These are phyloP conservation scores for Sarcoramphus papa DNA, from an alignment of 2,797 vertebrate species.

Conservation along the genomic window DNA sequence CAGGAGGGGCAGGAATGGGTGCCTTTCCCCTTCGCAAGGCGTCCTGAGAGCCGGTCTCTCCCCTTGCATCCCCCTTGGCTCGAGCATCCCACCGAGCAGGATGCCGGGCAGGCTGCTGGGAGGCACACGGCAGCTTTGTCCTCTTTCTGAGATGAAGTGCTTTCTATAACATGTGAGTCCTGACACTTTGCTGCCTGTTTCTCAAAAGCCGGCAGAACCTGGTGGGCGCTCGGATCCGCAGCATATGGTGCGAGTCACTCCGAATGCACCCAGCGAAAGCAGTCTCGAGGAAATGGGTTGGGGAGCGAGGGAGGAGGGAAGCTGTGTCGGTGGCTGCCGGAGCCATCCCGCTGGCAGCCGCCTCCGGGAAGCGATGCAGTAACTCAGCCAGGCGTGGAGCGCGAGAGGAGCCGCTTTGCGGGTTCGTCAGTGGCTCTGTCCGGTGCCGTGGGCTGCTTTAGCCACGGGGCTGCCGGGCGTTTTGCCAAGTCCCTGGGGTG, in stretches of 20 bases:
- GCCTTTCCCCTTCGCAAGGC: fast-evolving
- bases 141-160: fast-evolving
- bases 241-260: not conserved
- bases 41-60: fast-evolving
- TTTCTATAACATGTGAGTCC: fast-evolving
- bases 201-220: not conserved
- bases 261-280: not conserved
- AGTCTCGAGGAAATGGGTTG: not conserved
- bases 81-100: not conserved
- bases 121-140: not conserved
- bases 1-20: not conserved
- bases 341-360: not conserved
- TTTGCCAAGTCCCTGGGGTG: not conserved
- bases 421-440: fast-evolving
- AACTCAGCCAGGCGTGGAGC: not conserved
- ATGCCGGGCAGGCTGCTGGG: not conserved
- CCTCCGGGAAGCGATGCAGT: fast-evolving
- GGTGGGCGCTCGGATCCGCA: not conserved
- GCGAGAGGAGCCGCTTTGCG: fast-evolving
- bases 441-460: fast-evolving
- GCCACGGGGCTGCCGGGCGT: fast-evolving
- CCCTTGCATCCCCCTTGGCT: not conserved
- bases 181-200: not conserved
- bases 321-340: not conserved
- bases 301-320: not conserved